A percentile compares a stretch with the other conserved stretches of the same genome.
phyloP scores from a whole-genome alignment of 2,113 vertebrate genomes.

The Scalopus aquaticus region DNA sequence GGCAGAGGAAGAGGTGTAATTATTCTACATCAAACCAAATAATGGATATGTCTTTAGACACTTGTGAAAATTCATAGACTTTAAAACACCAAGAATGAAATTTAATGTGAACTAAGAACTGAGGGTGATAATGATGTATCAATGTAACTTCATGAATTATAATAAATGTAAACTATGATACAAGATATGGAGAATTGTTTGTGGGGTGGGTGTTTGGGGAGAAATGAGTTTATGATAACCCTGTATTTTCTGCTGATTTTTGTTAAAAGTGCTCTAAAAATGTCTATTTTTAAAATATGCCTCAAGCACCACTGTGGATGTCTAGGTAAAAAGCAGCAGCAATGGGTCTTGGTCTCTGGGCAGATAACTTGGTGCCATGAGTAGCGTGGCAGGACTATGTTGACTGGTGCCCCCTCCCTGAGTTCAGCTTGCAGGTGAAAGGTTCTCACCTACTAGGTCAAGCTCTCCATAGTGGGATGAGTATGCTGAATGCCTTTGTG shows the following conservation, averaged over 20 bases:
- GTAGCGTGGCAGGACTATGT: not conserved
- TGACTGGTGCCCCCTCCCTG: too few relatives aligned
- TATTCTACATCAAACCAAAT: not conserved
- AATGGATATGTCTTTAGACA: not conserved
- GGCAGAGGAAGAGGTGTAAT: not conserved
- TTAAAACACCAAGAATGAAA: not conserved
- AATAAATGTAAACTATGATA: not conserved
- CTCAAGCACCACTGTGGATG: not conserved
- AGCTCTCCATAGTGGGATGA: slow-evolving; percentile 86
- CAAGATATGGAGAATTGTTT: not conserved
- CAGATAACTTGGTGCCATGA: not conserved
- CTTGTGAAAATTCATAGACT: not conserved
- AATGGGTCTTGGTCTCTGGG: not conserved
- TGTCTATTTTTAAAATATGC: not conserved
- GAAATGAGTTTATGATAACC: not conserved
- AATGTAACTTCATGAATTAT: too few relatives aligned
- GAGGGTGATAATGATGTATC: not conserved
- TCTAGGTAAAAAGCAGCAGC: not conserved
- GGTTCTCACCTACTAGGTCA: slow-evolving; percentile 85
- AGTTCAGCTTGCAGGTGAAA: slow-evolving; percentile 80
- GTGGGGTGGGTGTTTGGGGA: fast-evolving
- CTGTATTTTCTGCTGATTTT: not conserved
- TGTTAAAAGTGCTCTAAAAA: not conserved
- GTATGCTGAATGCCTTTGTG: slow-evolving; percentile 89
- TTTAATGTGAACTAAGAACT: not conserved